Evolutionary conservation across 92 coral and sea anemone species (phyloP).

Genomic region (Bergia puertoricense): DNA sequence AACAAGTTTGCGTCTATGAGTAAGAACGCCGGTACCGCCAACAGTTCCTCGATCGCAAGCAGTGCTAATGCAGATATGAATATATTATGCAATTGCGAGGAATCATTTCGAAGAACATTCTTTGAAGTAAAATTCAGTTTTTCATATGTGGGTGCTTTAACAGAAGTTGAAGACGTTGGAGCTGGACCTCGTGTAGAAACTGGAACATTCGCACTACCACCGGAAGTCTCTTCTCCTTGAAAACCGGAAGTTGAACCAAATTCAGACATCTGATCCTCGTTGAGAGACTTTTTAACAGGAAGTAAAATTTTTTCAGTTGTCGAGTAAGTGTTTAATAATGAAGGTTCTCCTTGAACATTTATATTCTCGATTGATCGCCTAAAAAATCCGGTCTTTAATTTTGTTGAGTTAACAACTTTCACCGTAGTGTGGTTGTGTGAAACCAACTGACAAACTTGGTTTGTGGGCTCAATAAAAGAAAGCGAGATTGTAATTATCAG

Average conservation of each 20-base stretch:
- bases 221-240: constrained; percentile 43
- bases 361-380: constrained; percentile 59
- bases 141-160: not conserved
- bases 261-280: constrained; percentile 25
- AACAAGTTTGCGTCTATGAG: constrained; percentile 76
- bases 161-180: not conserved
- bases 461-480: constrained; percentile 97
- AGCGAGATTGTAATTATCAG: constrained; percentile 86
- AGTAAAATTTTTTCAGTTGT: constrained; percentile 8
- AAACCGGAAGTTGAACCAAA: constrained; percentile 30
- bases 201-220: constrained; percentile 24
- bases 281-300: constrained; percentile 26
- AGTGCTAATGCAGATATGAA: constrained; percentile 71
- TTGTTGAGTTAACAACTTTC: constrained; percentile 81
- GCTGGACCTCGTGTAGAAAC: not conserved
- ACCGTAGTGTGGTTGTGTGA: constrained; percentile 69
- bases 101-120: constrained; percentile 63
- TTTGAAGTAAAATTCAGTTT: constrained; percentile 53
- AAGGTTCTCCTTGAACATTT: constrained; percentile 20
- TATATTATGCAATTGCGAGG: constrained; percentile 59
- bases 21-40: constrained; percentile 69
- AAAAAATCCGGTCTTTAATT: constrained; percentile 91
- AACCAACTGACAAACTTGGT: constrained; percentile 82
- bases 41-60: constrained; percentile 58
- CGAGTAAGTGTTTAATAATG: constrained; percentile 8